Conservation (phyloP, 1,140 invertebrate species). For the Penaeus indicus region DNA sequence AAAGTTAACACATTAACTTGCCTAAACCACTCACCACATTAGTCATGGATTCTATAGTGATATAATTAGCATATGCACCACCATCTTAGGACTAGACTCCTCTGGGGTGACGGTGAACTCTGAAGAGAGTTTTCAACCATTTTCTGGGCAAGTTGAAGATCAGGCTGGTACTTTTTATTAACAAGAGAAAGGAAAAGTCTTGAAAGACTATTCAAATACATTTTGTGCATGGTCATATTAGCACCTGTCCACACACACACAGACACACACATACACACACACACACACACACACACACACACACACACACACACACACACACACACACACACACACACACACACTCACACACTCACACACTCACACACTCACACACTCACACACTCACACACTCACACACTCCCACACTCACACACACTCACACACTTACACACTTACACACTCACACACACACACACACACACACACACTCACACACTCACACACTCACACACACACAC, state of each 20-base stretch:
- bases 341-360: background rate
- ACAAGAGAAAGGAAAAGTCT: background rate
- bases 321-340: too few species aligned
- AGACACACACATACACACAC: background rate
- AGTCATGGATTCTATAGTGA: too few species aligned
- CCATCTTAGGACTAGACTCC: too few species aligned
- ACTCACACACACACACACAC: conserved; percentile 18
- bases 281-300: background rate
- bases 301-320: too few species aligned
- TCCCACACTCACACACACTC: too few species aligned
- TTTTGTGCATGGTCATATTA: background rate
- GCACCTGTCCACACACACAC: background rate
- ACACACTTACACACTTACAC: conserved; percentile 14
- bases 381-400: too few species aligned
- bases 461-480: background rate
- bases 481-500: background rate
- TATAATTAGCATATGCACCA: too few species aligned
- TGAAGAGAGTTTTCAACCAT: too few species aligned
- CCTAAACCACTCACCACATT: too few species aligned
- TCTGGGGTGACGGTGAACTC: too few species aligned
- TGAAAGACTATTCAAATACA: background rate
- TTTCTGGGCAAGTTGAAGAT: too few species aligned
- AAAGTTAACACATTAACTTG: too few species aligned
- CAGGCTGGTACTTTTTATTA: background rate
- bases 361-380: background rate